A percentile compares a stretch with the other conserved stretches of the same genome.
These are phyloP conservation scores for Neogale vison DNA, from an alignment of 2,113 vertebrate genomes.

Conservation along the genomic window DNA sequence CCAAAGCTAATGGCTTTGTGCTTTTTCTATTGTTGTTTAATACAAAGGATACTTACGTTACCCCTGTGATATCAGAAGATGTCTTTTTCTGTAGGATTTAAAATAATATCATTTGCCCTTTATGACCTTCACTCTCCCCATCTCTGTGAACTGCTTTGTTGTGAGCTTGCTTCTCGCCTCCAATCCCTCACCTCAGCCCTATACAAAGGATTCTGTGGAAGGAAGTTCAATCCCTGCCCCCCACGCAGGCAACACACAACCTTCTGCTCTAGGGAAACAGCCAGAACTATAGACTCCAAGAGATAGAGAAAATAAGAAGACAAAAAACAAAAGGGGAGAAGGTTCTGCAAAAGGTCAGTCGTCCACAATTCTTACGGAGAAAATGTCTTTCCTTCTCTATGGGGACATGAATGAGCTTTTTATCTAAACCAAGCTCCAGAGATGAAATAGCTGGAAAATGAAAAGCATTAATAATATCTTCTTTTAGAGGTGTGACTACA, in stretches of 20 bases:
- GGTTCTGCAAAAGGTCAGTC: constrained; percentile 14
- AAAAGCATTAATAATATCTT: constrained; percentile 54
- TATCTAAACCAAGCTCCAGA: background rate
- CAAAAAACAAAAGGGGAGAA: background rate
- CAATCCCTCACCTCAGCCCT: background rate
- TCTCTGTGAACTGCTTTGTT: background rate
- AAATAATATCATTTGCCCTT: background rate
- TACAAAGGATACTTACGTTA: background rate
- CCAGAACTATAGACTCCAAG: background rate
- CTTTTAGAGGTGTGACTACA: constrained; percentile 55
- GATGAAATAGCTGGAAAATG: constrained; percentile 36
- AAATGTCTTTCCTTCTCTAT: constrained; percentile 17
- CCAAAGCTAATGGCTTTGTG: background rate
- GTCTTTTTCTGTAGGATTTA: background rate
- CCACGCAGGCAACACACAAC: background rate
- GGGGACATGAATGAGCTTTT: background rate
- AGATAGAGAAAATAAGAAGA: background rate
- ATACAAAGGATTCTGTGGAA: background rate
- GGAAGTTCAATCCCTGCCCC: background rate
- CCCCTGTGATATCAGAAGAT: background rate
- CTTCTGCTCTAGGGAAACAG: background rate
- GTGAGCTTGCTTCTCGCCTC: background rate
- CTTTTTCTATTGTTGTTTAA: background rate
- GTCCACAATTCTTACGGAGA: background rate
- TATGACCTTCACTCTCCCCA: background rate